These are phyloP conservation scores for Xestia rhomboidea DNA, from an alignment of 2,888 invertebrate genomes.

Conservation along the genomic window DNA sequence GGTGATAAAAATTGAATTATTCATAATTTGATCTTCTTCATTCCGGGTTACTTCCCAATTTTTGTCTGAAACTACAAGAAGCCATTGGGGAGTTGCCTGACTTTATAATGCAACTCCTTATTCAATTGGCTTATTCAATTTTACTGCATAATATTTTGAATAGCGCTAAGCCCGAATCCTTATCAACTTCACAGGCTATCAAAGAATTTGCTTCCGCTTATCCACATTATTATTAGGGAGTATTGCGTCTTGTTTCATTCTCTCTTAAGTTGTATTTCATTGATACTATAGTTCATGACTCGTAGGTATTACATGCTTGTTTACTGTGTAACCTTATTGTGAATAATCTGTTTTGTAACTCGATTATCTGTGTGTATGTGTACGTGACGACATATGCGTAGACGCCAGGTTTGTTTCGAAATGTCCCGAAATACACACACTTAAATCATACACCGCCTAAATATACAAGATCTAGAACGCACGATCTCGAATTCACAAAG, in stretches of 20 bases:
- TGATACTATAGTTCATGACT: background rate
- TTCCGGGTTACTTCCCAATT: conserved; percentile 24
- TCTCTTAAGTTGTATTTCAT: conserved; percentile 6
- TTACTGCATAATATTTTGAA: background rate
- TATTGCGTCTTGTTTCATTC: background rate
- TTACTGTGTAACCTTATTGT: conserved; percentile 21
- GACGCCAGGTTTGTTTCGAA: conserved; percentile 46
- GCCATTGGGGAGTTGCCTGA: background rate
- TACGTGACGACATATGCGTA: conserved; percentile 61
- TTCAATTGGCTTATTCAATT: background rate
- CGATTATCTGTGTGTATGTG: conserved; percentile 34
- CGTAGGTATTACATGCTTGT: conserved; percentile 28
- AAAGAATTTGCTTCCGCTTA: conserved; percentile 3
- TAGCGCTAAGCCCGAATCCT: background rate
- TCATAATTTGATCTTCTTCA: conserved; percentile 21
- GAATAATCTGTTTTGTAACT: conserved; percentile 36
- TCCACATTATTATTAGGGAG: background rate
- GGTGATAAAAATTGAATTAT: conserved; percentile 37
- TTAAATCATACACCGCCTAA: conserved; percentile 11
- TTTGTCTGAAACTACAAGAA: background rate
- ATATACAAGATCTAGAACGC: conserved; percentile 38
- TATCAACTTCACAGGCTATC: background rate
- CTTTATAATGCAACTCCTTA: too few species aligned
- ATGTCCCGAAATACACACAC: conserved; percentile 52
- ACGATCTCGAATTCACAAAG: background rate